Evolutionary conservation across 2,113 vertebrate species (phyloP), one percentile per base, ranked within the genome.

Genomic region (Haplochromis burtoni): DNA sequence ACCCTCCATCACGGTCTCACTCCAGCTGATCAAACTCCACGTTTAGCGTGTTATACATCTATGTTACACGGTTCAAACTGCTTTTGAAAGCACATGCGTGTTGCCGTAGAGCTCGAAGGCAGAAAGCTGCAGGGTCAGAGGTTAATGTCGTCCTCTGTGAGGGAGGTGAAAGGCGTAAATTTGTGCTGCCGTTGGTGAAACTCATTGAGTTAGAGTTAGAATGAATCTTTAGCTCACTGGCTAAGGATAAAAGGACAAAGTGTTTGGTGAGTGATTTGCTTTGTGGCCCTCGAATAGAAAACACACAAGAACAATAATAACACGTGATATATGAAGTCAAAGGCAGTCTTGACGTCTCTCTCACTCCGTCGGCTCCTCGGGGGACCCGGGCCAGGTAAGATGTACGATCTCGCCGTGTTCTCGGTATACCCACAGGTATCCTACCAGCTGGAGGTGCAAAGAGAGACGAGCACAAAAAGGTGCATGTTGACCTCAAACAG

Each of bases 1-100:
- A 0, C 2, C 24, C 2, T 29, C 40, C 68, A 76, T 76, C 45
- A 51, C 10, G 3, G 0, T 2, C 45, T 49, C 0, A 49, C 42
- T 49, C 16, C 16, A 51, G 45, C 73, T 76, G 24, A 29, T 47
- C 10, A 6, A 76, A 31, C 71, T 47, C 24, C 16, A 29, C 0
- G 16, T 13, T 31, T 31, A 78, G 10, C 10, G 5, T 49, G 71
- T 13, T 78, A 0, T 19, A 0, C 71, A n/a, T 78, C 71, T 29
- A 31, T 78, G 42, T 78, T n/a, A 29, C 26, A 49, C 1, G 3
- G 9, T 17, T 76, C 42, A 49, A 31, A 19, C 71, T 8, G 71
- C 71, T 26, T 76, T 16, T 29, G 40, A 17, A 76, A 76, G 68
- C 40, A 17, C 8, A 10, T 45, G 68, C 2, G 38, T 26, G 21